Percentiles rank a stretch among this genome's conserved stretches.
Conservation (phyloP, 2,888 invertebrate genomes). For the Chloroclystis v-ata region DNA sequence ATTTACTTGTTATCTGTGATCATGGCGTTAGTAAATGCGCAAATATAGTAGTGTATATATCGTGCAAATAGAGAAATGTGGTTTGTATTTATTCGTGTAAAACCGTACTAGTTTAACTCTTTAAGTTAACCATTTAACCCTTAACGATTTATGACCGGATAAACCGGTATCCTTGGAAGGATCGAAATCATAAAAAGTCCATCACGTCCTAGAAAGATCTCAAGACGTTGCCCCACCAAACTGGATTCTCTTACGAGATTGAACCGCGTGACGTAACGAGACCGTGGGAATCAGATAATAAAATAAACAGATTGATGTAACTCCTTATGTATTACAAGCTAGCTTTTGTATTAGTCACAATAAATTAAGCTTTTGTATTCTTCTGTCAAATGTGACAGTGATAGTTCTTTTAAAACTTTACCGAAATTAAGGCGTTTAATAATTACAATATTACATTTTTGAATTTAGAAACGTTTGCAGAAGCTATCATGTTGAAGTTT, state of each 20-base stretch:
- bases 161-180: not conserved
- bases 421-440: no score
- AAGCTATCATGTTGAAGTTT: no score
- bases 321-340: slow-evolving; percentile 1
- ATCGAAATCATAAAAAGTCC: not conserved
- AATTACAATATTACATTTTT: no score
- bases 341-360: not conserved
- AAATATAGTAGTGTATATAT: no score
- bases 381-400: no score
- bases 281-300: slow-evolving; percentile 15
- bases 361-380: not conserved
- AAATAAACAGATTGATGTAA: slow-evolving; percentile 7
- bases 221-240: slow-evolving; percentile 9
- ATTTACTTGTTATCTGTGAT: no score
- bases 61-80: no score
- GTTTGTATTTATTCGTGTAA: no score
- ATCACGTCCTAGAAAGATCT: slow-evolving; percentile 8
- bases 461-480: no score
- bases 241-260: slow-evolving; percentile 11
- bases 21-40: no score
- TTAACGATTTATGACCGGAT: not conserved
- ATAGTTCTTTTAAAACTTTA: no score
- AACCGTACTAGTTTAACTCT: no score
- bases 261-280: slow-evolving; percentile 13
- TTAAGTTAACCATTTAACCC: not conserved